Conservation (phyloP, 1,140 invertebrate genomes). For the Battus philenor region DNA sequence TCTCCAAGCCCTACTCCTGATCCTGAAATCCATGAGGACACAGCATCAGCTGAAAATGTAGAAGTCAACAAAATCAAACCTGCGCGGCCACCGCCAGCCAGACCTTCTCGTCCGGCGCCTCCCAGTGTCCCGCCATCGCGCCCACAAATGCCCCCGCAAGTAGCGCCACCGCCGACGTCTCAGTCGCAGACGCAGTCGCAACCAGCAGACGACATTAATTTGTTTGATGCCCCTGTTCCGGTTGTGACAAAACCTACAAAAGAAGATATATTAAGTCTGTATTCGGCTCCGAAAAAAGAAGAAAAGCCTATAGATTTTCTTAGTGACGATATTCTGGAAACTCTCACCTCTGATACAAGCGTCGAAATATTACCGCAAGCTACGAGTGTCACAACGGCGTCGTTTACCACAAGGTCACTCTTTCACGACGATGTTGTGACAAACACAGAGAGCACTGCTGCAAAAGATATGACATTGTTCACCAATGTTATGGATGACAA, state of each 20-base stretch:
- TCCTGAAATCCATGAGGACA: conserved; percentile 57
- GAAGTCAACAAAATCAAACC: conserved; percentile 70
- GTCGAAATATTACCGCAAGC: conserved; percentile 28
- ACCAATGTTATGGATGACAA: conserved; percentile 19
- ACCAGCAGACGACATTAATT: conserved; percentile 58
- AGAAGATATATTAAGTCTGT: conserved; percentile 81
- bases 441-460: not conserved
- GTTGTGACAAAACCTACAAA: conserved; percentile 69
- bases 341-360: conserved; percentile 35
- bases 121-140: conserved; percentile 32
- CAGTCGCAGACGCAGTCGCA: conserved; percentile 4
- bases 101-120: conserved; percentile 40
- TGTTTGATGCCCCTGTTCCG: conserved; percentile 68
- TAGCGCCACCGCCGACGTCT: conserved; percentile 16
- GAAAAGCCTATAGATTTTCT: conserved; percentile 74
- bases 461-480: not conserved
- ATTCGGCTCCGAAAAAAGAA: conserved; percentile 76
- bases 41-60: conserved; percentile 22
- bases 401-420: conserved; percentile 6
- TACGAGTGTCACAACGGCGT: conserved; percentile 16
- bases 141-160: conserved; percentile 40
- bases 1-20: conserved; percentile 91
- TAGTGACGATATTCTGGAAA: conserved; percentile 73
- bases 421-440: conserved; percentile 1
- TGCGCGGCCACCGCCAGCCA: conserved; percentile 44